Conservation (phyloP, 2,113 vertebrate species). For the Siphamia tubifer region DNA sequence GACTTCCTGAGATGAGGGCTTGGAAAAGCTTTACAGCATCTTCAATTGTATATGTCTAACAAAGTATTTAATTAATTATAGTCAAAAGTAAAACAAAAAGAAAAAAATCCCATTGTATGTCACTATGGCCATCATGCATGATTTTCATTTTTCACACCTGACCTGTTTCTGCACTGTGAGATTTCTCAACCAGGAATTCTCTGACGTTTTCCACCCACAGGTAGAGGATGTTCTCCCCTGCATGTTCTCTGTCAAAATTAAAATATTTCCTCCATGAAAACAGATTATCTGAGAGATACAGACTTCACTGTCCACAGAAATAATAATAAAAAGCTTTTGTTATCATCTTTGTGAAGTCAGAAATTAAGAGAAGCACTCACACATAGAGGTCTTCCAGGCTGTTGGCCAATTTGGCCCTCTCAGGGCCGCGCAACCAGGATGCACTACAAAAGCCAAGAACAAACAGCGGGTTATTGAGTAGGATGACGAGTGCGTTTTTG, state of each 20-base stretch:
- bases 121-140: neutral
- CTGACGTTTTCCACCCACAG: constrained; percentile 95
- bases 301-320: neutral
- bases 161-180: constrained; percentile 85
- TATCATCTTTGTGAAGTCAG: constrained; percentile 26
- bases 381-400: constrained; percentile 93
- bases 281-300: neutral
- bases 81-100: neutral
- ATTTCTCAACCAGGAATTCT: constrained; percentile 88
- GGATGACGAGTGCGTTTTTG: constrained; percentile 28
- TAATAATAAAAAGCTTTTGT: constrained; percentile 36
- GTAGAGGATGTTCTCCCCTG: constrained; percentile 94
- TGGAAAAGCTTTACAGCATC: too few relatives aligned
- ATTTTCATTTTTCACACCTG: constrained; percentile 54
- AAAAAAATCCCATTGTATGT: neutral
- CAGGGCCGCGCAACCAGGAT: constrained; percentile 88
- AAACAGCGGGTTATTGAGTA: constrained; percentile 55
- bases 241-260: constrained; percentile 83
- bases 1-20: neutral
- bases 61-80: too few relatives aligned
- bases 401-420: constrained; percentile 85
- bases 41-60: too few relatives aligned
- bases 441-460: constrained; percentile 83
- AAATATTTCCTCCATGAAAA: constrained; percentile 10
- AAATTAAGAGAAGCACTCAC: constrained; percentile 82